phyloP scores from a whole-genome alignment of 2,797 vertebrate genomes.

The Carapus acus region DNA sequence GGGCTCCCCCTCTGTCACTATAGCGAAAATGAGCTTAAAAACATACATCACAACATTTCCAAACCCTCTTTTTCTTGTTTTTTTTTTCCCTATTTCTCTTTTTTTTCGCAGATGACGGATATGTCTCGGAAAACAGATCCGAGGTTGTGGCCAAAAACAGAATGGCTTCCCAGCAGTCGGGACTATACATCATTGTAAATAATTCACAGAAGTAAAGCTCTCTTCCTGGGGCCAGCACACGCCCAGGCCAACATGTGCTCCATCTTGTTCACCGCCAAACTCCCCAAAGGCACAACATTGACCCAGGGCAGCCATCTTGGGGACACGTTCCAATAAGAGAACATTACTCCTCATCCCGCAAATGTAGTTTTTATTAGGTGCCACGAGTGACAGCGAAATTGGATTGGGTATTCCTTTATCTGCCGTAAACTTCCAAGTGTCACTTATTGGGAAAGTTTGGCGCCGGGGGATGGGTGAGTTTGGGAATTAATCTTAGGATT shows the following conservation, averaged over 20 bases:
- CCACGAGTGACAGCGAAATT: conserved; percentile 59
- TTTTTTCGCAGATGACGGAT: conserved; percentile 50
- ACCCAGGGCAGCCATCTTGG: conserved; percentile 59
- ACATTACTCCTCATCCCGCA: conserved; percentile 52
- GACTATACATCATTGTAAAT: conserved; percentile 72
- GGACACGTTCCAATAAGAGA: conserved; percentile 48
- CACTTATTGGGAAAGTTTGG: conserved; percentile 34
- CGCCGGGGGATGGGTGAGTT: conserved; percentile 13
- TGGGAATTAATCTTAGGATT: conserved; percentile 32
- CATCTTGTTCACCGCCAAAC: conserved; percentile 62
- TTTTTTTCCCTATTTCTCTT: conserved; percentile 14
- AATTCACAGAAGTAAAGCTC: conserved; percentile 62
- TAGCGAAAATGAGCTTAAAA: conserved; percentile 31
- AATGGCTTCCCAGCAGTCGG: conserved; percentile 57
- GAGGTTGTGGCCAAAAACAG: conserved; percentile 59
- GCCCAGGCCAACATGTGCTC: conserved; percentile 61
- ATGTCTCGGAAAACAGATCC: conserved; percentile 60
- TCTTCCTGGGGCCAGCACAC: conserved; percentile 52
- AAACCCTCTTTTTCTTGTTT: conserved; percentile 23
- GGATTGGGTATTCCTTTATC: conserved; percentile 48
- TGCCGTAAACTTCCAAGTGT: conserved; percentile 32
- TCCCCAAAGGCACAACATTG: conserved; percentile 52
- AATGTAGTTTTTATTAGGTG: conserved; percentile 58
- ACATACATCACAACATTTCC: conserved; percentile 48
- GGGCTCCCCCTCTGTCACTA: conserved; percentile 14